A percentile compares a stretch with the other conserved stretches of the same genome.
These are phyloP conservation scores for Microchirus variegatus DNA, from an alignment of 2,797 vertebrate species.

Conservation along the genomic window DNA sequence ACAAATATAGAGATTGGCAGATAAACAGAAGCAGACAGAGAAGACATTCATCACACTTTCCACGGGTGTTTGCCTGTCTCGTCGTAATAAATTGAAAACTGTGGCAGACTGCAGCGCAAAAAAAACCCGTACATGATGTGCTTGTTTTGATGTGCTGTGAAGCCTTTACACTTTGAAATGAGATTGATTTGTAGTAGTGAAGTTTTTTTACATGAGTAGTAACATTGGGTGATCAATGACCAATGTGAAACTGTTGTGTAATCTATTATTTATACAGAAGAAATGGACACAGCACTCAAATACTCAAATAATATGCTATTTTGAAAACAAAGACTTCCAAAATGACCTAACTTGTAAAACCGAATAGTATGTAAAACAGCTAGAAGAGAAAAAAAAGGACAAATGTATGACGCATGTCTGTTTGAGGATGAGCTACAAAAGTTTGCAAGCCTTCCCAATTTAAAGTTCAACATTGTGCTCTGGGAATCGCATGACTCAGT, in stretches of 20 bases:
- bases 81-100: conserved; percentile 41
- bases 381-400: too few relatives aligned
- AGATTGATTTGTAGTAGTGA: conserved; percentile 22
- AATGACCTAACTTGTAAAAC: too few relatives aligned
- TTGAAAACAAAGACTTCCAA: too few relatives aligned
- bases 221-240: conserved; percentile 1
- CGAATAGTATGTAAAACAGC: too few relatives aligned
- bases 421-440: too few relatives aligned
- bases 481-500: too few relatives aligned
- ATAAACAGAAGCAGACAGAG: conserved; percentile 25
- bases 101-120: conserved; percentile 15
- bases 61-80: conserved; percentile 13
- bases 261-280: conserved; percentile 14
- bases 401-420: too few relatives aligned
- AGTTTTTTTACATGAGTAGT: conserved; percentile 20
- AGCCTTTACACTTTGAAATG: conserved; percentile 19
- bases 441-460: too few relatives aligned
- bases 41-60: conserved; percentile 43
- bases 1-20: too few relatives aligned
- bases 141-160: conserved; percentile 21
- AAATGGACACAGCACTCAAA: conserved; percentile 13
- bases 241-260: conserved; percentile 1
- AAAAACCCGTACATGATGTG: neutral
- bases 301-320: neutral
- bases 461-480: too few relatives aligned